Evolutionary conservation across 2,797 vertebrate species (phyloP), one percentile per base, ranked within the genome.

Genomic region (Gallirallus australis): DNA sequence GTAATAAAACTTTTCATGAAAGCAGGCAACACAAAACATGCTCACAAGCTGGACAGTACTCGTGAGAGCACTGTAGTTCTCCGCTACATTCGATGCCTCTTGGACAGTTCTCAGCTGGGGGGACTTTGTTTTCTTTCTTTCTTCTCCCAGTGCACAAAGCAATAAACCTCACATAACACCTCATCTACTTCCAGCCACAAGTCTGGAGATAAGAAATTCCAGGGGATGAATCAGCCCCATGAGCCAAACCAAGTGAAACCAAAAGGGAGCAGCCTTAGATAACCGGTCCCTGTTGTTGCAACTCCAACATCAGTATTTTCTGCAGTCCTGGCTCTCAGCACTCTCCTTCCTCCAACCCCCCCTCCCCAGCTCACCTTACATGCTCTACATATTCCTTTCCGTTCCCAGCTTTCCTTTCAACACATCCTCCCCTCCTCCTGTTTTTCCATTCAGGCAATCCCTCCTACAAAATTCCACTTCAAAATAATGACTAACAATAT

Each of bases 381-480:
- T 93, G 84, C 90, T 96, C 87, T 53, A 69, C 87, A 56, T 91
- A 89, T 7, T 92, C 69, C 47, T 54, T 75, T 83, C 72, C 23
- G 2, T 65, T 81, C 31, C 54, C 76, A 63, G 66, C 27, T 63
- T 78, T 93, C 73, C 68, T 93, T 92, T 95, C 95, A 93, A 96
- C 89, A 94, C 88, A 87, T 90, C 71, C 60, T 71, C 50, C 71
- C 28, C 60, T 94, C 54, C 48, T 66, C 73, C 86, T 91, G 78
- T 77, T 96, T 94, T 94, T 93, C 86, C 90, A 86, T 50, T 92
- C 81, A 92, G 77, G 66, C 94, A 85, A 95, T 93, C 75, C 89
- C 89, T 92, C 56, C 92, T 89, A 96, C 93, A 85, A 95, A 96
- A 93, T 93, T 97, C 81, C 94, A 88, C 92, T 91, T 91, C 84